phyloP scores from a whole-genome alignment of 2,797 vertebrate species.

The Monodelphis domestica region DNA sequence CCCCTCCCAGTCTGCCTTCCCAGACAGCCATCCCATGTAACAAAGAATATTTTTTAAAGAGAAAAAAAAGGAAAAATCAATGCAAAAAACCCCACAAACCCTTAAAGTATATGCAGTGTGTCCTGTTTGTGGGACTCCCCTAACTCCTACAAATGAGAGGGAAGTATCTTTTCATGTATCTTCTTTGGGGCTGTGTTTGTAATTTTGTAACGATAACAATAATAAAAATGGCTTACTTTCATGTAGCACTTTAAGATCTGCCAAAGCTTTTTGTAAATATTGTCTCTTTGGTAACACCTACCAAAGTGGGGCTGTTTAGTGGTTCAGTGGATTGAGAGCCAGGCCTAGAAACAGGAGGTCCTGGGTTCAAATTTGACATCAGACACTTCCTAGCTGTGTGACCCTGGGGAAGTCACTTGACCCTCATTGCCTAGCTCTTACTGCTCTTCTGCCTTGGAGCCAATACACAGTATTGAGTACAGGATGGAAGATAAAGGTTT shows the following conservation, averaged over 20 bases:
- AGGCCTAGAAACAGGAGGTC: too few species aligned
- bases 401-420: too few species aligned
- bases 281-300: neutral
- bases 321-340: too few species aligned
- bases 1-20: neutral
- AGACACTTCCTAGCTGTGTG: too few species aligned
- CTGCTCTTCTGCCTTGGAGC: too few species aligned
- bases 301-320: too few species aligned
- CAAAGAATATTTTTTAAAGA: neutral
- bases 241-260: neutral
- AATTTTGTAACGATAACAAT: neutral
- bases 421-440: too few species aligned
- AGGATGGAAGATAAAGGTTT: too few species aligned
- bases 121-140: neutral
- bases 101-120: neutral
- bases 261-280: neutral
- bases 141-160: neutral
- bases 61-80: neutral
- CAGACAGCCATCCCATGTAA: neutral
- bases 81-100: neutral
- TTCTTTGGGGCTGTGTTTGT: neutral
- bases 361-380: too few species aligned
- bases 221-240: neutral
- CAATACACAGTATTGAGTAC: too few species aligned
- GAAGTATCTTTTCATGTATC: neutral